Evolutionary conservation across 1,140 invertebrate genomes (phyloP), one percentile per base, ranked within the genome.

Genomic region (Neelides sp.): DNA sequence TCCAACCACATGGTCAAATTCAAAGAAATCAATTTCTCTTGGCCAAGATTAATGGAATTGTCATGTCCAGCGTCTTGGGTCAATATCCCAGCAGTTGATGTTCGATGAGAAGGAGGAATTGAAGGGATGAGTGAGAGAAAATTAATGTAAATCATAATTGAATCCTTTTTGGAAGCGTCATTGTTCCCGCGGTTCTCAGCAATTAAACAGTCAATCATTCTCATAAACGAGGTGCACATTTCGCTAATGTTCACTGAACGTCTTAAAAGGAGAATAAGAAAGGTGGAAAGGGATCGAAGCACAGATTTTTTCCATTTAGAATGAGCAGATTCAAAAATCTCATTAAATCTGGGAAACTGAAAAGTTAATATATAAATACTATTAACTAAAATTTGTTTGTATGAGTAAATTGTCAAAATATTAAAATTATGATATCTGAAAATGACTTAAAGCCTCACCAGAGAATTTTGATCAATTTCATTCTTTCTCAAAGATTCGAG

Each of bases 1-100:
- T 32, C 2, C 3, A 54, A 13, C 52, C 52, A 54, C 22, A 49
- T 49, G 17, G 40, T 27, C 1, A 50, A 26, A 45, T 54, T 54
- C 2, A 34, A 8, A 41, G 34, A 37, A 5, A 54, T 49, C 10
- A 54, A 26, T n/a, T 12, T 19, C 3, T 48, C 20, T 3, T 47
- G 28, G 12, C 40, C 39, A 17, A 54, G 27, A 22, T 24, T 24
- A 0, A 48, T 12, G 20, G n/a, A 23, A 8, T 13, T 27, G 20
- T 44, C 37, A 2, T 7, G 7, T 12, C n/a, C n/a, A n/a, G n/a
- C n/a, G n/a, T n/a, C n/a, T n/a, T n/a, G n/a, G n/a, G n/a, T n/a
- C n/a, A n/a, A n/a, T n/a, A n/a, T n/a, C n/a, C n/a, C n/a, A n/a
- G n/a, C n/a, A n/a, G n/a, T n/a, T n/a, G n/a, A n/a, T n/a, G n/a